Evolutionary conservation across 2,113 vertebrate species (phyloP).

Genomic region (Myxocyprinus asiaticus): DNA sequence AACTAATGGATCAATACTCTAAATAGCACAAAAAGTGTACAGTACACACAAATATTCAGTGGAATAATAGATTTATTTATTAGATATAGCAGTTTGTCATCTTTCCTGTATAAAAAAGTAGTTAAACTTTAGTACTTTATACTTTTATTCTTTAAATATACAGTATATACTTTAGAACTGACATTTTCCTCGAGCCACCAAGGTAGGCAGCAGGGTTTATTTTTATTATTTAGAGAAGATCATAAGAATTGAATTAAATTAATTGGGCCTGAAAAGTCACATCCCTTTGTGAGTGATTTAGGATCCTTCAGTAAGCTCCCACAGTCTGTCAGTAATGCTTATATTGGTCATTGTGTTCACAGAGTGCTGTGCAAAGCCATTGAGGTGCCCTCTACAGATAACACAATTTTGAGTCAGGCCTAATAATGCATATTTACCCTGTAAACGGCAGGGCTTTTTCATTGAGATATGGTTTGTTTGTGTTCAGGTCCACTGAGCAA

Average conservation of each 20-base stretch:
- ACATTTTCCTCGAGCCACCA: no score
- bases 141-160: no score
- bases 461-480: slow-evolving; percentile 49
- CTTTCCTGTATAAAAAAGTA: no score
- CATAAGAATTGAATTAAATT: neutral
- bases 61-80: no score
- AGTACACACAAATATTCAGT: no score
- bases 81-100: no score
- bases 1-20: no score
- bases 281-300: slow-evolving; percentile 11
- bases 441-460: slow-evolving; percentile 37
- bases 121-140: no score
- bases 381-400: slow-evolving; percentile 31
- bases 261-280: slow-evolving; percentile 23
- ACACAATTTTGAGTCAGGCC: slow-evolving; percentile 32
- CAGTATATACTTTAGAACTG: no score
- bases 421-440: slow-evolving; percentile 50
- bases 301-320: slow-evolving; percentile 18
- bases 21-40: no score
- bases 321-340: slow-evolving; percentile 23
- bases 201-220: no score
- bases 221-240: neutral
- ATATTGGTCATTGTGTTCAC: slow-evolving; percentile 43
- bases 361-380: slow-evolving; percentile 8
- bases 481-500: slow-evolving; percentile 58